A percentile compares a stretch with the other conserved stretches of the same genome.
Conservation (phyloP, 2,797 vertebrate genomes). For the Notolepis coatsorum region DNA sequence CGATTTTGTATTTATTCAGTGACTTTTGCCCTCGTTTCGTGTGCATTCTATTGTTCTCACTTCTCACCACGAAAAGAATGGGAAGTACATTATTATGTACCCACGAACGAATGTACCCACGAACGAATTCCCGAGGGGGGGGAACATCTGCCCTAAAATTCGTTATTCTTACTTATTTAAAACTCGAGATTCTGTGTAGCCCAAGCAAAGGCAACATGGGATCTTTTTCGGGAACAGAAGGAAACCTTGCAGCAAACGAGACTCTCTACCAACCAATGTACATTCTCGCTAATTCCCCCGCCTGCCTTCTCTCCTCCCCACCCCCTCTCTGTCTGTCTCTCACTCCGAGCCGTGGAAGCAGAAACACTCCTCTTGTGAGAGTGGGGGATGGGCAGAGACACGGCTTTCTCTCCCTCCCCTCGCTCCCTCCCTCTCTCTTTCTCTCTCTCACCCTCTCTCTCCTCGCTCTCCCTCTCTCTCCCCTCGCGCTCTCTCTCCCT, state of each 20-base stretch:
- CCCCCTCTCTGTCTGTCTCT: slow-evolving; percentile 77
- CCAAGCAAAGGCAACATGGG: slow-evolving; percentile 53
- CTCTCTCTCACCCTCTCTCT: slow-evolving; percentile 62
- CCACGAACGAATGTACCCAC: background rate
- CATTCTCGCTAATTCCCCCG: slow-evolving; percentile 74
- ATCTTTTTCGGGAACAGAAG: slow-evolving; percentile 76
- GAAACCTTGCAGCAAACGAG: slow-evolving; percentile 80
- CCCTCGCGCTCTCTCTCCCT: slow-evolving; percentile 60
- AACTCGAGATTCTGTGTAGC: slow-evolving; percentile 61
- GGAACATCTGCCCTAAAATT: too few species aligned
- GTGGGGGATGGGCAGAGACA: slow-evolving; percentile 84
- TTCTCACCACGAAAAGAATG: background rate
- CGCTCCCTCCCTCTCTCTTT: slow-evolving; percentile 58
- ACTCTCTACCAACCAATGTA: slow-evolving; percentile 76
- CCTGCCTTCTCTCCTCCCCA: slow-evolving; percentile 66
- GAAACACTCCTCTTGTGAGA: slow-evolving; percentile 81
- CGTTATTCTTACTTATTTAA: background rate
- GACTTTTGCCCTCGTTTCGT: background rate
- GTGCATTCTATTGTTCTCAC: background rate
- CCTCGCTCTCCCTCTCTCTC: slow-evolving; percentile 63
- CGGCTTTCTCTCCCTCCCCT: slow-evolving; percentile 63
- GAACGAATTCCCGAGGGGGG: too few species aligned
- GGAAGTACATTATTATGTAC: background rate
- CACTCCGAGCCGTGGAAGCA: slow-evolving; percentile 69
- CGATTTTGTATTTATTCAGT: background rate